Evolutionary conservation across 2,797 vertebrate species (phyloP), one percentile per base, ranked within the genome.

Genomic region (Myoxocephalus aenaeus): DNA sequence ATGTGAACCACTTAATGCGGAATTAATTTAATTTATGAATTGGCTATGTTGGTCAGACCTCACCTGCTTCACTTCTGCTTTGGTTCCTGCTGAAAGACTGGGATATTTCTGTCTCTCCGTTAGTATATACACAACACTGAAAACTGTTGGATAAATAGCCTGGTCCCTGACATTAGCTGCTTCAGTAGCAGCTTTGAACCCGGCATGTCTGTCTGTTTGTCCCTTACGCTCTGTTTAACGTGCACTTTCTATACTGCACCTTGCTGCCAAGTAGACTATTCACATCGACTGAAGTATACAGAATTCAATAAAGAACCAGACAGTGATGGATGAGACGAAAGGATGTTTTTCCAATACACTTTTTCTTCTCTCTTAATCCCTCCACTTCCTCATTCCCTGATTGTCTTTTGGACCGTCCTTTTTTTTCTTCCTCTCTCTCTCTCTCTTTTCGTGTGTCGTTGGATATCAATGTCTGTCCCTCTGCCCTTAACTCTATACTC

Each of bases 81-180:
- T 44, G 38, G 50, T 46, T 20, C 14, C 5, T 29, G 58, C 51
- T 70, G 32, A 73, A 70, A 70, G 42, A 56, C 57, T 3, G 20
- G 25, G 11, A 38, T 27, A 56, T 34, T 57, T 80, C 29, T 14
- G 71, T 54, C 70, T 65, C 68, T 48, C 27, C 15, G 11, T 86
- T 48, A 64, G 36, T 86, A 66, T 65, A 87, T 48, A 83, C 29
- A 29, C 65, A 87, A 90, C 86, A 87, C 36, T 74, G 48, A 48
- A 56, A 53, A 58, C 54, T 89, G 88, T 81, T 91, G 78, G 83
- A 86, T 90, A 90, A 91, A 89, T 86, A 88, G 63, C 53, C 13
- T 10, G 38, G 14, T 15, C 59, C n/a, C 70, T 75, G 70, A 78
- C 65, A 71, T 65, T 56, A 68, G 20, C 81, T 65, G 54, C 61